Percentiles rank a stretch among this genome's conserved stretches.
Evolutionary conservation across 2,888 invertebrate genomes (phyloP).

Genomic region (Trichopria drosophilae): DNA sequence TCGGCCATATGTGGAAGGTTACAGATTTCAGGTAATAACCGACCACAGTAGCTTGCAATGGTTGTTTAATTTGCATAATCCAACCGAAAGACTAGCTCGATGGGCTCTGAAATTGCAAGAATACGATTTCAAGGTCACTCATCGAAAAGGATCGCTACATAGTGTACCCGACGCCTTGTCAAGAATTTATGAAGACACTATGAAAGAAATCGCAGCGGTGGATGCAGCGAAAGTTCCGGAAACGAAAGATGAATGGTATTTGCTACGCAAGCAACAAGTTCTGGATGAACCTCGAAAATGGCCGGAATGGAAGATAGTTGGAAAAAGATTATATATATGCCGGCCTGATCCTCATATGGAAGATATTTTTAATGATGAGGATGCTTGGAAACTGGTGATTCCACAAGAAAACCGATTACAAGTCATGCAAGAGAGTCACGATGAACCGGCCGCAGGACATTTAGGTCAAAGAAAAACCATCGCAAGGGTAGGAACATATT

Average conservation of each 20-base stretch:
- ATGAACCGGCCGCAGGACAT: background rate
- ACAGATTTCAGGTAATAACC: slow-evolving; percentile 38
- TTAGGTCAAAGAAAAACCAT: background rate
- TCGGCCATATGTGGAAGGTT: slow-evolving; percentile 38
- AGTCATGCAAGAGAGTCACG: background rate
- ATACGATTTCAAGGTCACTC: slow-evolving; percentile 27
- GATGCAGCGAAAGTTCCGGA: background rate
- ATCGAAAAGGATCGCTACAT: slow-evolving; percentile 28
- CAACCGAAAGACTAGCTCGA: slow-evolving; percentile 31
- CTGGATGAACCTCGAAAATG: background rate
- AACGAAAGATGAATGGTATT: no score
- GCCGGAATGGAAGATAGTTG: background rate
- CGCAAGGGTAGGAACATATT: background rate
- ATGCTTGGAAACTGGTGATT: background rate
- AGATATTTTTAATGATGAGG: background rate
- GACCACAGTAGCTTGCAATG: slow-evolving; percentile 39
- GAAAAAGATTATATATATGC: background rate
- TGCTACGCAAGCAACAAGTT: no score
- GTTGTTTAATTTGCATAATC: slow-evolving; percentile 32
- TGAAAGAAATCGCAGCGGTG: background rate
- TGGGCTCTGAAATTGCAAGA: slow-evolving; percentile 33
- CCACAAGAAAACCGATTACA: background rate
- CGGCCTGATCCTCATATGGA: background rate
- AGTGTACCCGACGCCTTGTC: slow-evolving; percentile 30
- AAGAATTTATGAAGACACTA: slow-evolving; percentile 7